Base-by-base conservation (phyloP, 2,888 invertebrate genomes). In the Andrena haemorrhoa region DNA sequence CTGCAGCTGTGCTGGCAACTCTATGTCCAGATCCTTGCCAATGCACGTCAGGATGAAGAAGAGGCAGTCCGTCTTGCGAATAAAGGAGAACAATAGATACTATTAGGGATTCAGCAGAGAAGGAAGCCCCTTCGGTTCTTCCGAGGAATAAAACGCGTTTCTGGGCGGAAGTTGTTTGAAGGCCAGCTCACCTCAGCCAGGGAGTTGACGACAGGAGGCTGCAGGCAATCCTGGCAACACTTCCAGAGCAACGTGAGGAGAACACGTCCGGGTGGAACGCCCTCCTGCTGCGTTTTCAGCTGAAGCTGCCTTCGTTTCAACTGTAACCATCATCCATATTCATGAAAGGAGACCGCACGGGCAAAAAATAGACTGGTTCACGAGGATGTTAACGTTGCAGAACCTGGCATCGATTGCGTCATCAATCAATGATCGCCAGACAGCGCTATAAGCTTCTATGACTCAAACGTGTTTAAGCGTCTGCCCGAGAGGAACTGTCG, bases 41-140 rank as follows among this genome's bases (percentile, higher is more conserved):
- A 98, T 97, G 91, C 97, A 97, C 35, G 98, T 98, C 90, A 98
- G 95, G 85, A 98, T 97, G 94, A 97, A 97, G 94, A 98, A 98
- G 79, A 98, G 95, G 93, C 97, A 97, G 94, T 98, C 98, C 91
- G 97, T 97, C 97, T 97, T 93, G 12, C 76, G 81, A 70, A 81
- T 41, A 41, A 41, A 16, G 5, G 1, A 16, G 41, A 41, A 41
- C 4, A 41, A 41, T 41, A 41, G 4, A 41, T 16, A 0, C 1
- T 16, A 12, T 41, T 61, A 16, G 6, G 6, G 33, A 2, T 23
- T 53, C 10, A 3, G 10, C 2, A 12, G 33, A n/a, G 31, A 41
- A 41, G 5, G 1, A 41, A 16, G 16, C 16, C 12, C 12, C 12
- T 3, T 1, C 16, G 5, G 5, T 16, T 41, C 41, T 16, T 16